Percentiles rank a stretch among this genome's conserved stretches.
Conservation (phyloP, 2,113 vertebrate genomes). For the Hippolais icterina region DNA sequence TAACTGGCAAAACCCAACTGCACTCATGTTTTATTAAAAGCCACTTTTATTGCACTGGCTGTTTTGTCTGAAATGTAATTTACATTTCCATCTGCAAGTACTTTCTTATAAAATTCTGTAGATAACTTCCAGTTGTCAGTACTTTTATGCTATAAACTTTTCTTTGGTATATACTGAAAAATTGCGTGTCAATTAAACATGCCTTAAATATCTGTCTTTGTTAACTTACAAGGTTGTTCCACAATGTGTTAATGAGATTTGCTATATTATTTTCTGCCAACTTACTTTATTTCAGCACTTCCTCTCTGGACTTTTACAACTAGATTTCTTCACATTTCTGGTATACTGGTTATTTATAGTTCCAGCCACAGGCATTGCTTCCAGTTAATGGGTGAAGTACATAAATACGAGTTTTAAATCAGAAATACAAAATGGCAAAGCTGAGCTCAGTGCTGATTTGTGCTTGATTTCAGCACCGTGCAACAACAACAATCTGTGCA, state of each 20-base stretch:
- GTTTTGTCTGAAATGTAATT: slow-evolving; percentile 73
- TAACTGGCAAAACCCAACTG: slow-evolving; percentile 68
- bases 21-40: slow-evolving; percentile 76
- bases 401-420: not conserved
- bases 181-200: slow-evolving; percentile 53
- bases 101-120: slow-evolving; percentile 74
- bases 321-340: slow-evolving; percentile 49
- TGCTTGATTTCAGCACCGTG: not conserved
- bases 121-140: slow-evolving; percentile 72
- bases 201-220: slow-evolving; percentile 61
- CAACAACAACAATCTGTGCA: not conserved
- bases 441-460: not conserved
- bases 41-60: slow-evolving; percentile 68
- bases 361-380: not conserved
- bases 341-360: slow-evolving; percentile 8
- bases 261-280: slow-evolving; percentile 64
- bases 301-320: slow-evolving; percentile 34
- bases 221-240: slow-evolving; percentile 60
- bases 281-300: slow-evolving; percentile 47
- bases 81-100: slow-evolving; percentile 71
- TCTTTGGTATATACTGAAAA: slow-evolving; percentile 61
- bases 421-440: not conserved
- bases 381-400: not conserved
- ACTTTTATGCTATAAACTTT: slow-evolving; percentile 70
- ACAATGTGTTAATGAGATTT: slow-evolving; percentile 62